Evolutionary conservation across 2,113 vertebrate species (phyloP), one percentile per base, ranked within the genome.

Genomic region (Emydocephalus ijimae): DNA sequence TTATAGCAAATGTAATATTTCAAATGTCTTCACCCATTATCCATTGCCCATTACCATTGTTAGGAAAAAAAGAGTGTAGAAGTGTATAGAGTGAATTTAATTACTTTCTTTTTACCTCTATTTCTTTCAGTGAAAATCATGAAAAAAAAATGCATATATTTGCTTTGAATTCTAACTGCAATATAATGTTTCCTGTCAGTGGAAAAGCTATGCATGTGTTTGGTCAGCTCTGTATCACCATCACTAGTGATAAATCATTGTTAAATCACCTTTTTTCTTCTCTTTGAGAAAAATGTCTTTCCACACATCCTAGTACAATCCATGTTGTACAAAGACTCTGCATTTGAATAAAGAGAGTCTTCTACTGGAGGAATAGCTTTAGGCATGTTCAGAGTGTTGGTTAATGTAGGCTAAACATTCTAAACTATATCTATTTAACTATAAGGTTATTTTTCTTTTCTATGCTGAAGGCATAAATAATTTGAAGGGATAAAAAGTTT

Each of bases 71-170:
- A 61, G 88, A 34, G 34, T 23, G n/a, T 24, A 87, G 54, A 50
- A 64, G 89, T 81, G 10, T 23, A 86, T 18, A 69, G 39, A 89
- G 0, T 87, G 1, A 55, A 88, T 89, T 93, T 92, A 94, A 52
- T 50, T 15, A 52, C 7, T 50, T 94, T 54, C 45, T 39, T 91
- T 14, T 9, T 74, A 50, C 81, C 57, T 95, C 92, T 52, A 15
- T 50, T 86, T 29, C 87, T 95, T 95, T 9, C 69, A 59, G 92
- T 6, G 34, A 89, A 89, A 93, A 94, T 52, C 89, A 92, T 92
- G 81, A 43, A 94, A 94, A 20, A 20, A 54, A 87, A 89, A 48
- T 92, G 9, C 86, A 88, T 93, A 64, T 39, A 39, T 18, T 91
- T 89, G 34, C 45, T 94, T 91, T 59, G 57, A 61, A 93, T 9